These are phyloP conservation scores for Euzophera pinguis DNA, from an alignment of 2,888 invertebrate genomes.

Conservation along the genomic window DNA sequence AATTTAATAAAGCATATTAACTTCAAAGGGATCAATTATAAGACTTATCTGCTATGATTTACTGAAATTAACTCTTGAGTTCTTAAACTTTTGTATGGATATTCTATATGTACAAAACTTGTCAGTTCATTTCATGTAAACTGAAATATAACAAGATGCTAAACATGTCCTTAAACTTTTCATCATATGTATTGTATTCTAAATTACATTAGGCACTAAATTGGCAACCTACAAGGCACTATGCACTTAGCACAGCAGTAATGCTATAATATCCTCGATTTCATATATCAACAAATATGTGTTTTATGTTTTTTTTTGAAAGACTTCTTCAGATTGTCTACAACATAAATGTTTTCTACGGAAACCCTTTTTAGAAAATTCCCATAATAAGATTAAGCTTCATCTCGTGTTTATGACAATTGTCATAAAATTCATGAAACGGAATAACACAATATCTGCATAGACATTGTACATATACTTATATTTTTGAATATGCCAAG, in stretches of 20 bases:
- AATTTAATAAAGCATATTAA: neutral
- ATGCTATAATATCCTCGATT: constrained; percentile 53
- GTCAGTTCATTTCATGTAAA: constrained; percentile 20
- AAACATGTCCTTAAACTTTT: constrained; percentile 33
- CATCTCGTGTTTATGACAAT: no score
- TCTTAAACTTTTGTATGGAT: constrained; percentile 3
- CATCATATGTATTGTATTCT: constrained; percentile 36
- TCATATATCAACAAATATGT: constrained; percentile 44
- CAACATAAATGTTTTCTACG: no score
- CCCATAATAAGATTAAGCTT: no score
- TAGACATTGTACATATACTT: no score
- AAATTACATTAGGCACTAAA: constrained; percentile 77
- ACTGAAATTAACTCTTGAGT: neutral
- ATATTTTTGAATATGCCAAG: no score
- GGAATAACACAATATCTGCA: no score
- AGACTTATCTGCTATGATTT: neutral
- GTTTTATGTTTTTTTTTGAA: no score
- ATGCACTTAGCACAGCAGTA: constrained; percentile 78
- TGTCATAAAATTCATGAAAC: no score
- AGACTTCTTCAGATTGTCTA: no score
- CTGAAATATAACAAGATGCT: constrained; percentile 21
- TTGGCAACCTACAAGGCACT: constrained; percentile 82
- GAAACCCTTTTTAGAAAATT: no score
- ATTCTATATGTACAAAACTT: constrained; percentile 25
- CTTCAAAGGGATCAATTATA: neutral